Percentiles rank a stretch among this genome's conserved stretches.
These are phyloP conservation scores for Atta cephalotes DNA, from an alignment of 1,140 invertebrate genomes.

Conservation along the genomic window DNA sequence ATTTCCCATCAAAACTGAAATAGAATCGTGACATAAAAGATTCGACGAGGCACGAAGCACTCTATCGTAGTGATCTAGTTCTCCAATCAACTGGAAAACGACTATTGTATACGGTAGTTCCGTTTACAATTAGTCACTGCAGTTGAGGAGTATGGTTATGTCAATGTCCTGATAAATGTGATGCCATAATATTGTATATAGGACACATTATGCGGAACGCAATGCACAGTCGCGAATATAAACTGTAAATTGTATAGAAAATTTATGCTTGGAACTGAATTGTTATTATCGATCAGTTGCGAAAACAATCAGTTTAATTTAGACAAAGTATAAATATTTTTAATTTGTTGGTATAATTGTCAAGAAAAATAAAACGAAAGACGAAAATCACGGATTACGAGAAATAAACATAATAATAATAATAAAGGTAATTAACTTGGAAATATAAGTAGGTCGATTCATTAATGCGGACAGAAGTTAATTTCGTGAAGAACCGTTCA, in stretches of 20 bases:
- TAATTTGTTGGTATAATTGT: neutral
- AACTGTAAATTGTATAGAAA: neutral
- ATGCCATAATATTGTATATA: conserved; percentile 28
- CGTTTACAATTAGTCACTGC: conserved; percentile 59
- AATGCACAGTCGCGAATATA: neutral
- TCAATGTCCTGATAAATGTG: conserved; percentile 41
- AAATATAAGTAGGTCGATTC: conserved; percentile 1
- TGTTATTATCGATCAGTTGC: neutral
- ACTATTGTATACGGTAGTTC: conserved; percentile 44
- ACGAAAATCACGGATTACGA: neutral
- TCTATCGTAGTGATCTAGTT: conserved; percentile 52
- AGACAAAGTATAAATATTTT: neutral
- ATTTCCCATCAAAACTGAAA: conserved; percentile 44
- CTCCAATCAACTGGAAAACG: conserved; percentile 62
- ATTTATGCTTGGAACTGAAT: conserved; percentile 28
- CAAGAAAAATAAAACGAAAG: neutral
- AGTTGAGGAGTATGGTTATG: conserved; percentile 38
- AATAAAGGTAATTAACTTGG: neutral
- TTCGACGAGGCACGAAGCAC: conserved; percentile 43
- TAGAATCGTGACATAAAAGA: conserved; percentile 43
- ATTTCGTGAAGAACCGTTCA: neutral
- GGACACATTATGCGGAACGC: conserved; percentile 13
- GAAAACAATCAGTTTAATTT: neutral
- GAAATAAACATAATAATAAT: neutral
- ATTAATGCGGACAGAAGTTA: neutral